phyloP scores from a whole-genome alignment of 1,140 invertebrate genomes.

The Aphaenogaster ashmeadi region DNA sequence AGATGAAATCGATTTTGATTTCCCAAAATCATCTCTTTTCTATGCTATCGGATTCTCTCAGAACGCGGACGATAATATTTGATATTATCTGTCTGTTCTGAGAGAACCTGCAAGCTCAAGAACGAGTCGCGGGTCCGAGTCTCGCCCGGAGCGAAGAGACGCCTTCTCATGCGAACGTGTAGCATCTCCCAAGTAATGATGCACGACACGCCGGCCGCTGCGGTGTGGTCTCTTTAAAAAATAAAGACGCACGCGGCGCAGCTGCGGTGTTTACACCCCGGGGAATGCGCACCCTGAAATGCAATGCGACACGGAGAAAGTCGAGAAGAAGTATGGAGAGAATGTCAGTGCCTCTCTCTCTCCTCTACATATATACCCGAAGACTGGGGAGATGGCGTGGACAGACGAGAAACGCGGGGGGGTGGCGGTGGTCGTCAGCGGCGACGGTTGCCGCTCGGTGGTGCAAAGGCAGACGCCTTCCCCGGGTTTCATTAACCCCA shows the following conservation, averaged over 20 bases:
- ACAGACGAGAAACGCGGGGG: constrained; percentile 16
- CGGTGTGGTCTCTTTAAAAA: constrained; percentile 66
- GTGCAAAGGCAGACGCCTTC: constrained; percentile 84
- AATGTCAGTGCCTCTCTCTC: background rate
- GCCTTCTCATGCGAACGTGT: constrained; percentile 47
- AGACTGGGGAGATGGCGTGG: constrained; percentile 24
- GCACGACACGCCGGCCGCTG: background rate
- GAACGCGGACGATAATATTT: background rate
- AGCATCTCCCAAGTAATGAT: background rate
- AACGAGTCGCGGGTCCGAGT: constrained; percentile 20
- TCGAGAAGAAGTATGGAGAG: background rate
- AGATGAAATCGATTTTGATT: background rate
- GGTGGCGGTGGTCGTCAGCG: constrained; percentile 46
- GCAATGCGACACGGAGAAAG: constrained; percentile 12
- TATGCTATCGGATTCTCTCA: background rate
- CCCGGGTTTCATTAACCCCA: constrained; percentile 86
- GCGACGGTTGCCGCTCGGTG: constrained; percentile 64
- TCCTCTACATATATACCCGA: background rate
- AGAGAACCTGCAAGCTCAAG: constrained; percentile 16
- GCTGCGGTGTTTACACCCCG: constrained; percentile 69
- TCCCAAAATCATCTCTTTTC: background rate
- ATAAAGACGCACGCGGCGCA: constrained; percentile 63
- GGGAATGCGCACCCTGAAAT: constrained; percentile 15
- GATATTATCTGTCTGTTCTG: background rate
- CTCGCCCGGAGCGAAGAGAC: constrained; percentile 15